phyloP scores from a whole-genome alignment of 2,888 invertebrate genomes.

The Meghimatium bilineatum region DNA sequence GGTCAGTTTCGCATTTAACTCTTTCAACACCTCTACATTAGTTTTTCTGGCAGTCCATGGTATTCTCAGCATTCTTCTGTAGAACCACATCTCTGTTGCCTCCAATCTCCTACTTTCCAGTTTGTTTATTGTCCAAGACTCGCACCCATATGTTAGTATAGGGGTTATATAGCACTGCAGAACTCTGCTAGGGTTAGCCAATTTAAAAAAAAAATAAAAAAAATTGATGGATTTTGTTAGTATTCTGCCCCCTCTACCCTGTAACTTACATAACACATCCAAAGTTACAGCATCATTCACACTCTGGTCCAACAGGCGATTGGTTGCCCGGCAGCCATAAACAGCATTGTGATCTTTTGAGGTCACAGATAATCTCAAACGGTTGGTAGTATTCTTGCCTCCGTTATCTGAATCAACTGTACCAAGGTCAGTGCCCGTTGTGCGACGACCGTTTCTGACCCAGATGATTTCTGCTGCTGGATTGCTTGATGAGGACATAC shows the following conservation, averaged over 20 bases:
- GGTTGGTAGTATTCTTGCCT: slow-evolving; percentile 85
- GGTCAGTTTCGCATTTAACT: too few species aligned
- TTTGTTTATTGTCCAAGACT: too few species aligned
- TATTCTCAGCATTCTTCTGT: too few species aligned
- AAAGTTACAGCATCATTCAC: slow-evolving; percentile 92
- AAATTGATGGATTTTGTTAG: too few species aligned
- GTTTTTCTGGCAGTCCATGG: too few species aligned
- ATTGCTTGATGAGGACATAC: slow-evolving; percentile 93
- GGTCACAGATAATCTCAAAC: slow-evolving; percentile 79
- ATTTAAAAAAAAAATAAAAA: too few species aligned
- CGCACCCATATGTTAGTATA: too few species aligned
- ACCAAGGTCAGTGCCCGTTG: slow-evolving; percentile 81
- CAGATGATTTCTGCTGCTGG: slow-evolving; percentile 91
- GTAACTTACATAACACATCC: slow-evolving; percentile 91
- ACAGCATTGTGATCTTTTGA: slow-evolving; percentile 90
- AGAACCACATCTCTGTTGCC: too few species aligned
- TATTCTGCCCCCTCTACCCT: background rate
- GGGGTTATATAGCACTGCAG: too few species aligned
- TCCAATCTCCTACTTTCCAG: too few species aligned
- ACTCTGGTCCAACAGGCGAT: slow-evolving; percentile 87
- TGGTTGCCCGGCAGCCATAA: slow-evolving; percentile 94
- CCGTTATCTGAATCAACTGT: slow-evolving; percentile 84
- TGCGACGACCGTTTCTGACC: slow-evolving; percentile 92
- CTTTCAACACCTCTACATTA: too few species aligned
- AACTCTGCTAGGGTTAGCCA: too few species aligned